Evolutionary conservation across 2,888 invertebrate species (phyloP).

Genomic region (Parnassius glacialis): DNA sequence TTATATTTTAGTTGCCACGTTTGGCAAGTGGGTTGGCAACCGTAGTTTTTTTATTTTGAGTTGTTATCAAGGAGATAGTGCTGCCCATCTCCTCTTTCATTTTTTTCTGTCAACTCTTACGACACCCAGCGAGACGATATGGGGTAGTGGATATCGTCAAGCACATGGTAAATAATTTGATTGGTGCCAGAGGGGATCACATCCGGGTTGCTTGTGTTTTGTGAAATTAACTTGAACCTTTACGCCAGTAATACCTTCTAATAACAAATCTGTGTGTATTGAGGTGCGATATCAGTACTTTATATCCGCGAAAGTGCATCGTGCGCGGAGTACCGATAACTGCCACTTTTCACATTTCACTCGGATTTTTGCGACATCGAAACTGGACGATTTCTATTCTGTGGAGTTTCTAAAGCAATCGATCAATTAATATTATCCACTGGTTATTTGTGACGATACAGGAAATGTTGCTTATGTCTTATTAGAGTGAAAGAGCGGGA

Average conservation of each 20-base stretch:
- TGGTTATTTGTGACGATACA: not conserved
- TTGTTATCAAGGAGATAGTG: too few species aligned
- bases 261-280: constrained; percentile 1
- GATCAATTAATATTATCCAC: constrained; percentile 11
- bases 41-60: too few species aligned
- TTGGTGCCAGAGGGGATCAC: too few species aligned
- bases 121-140: too few species aligned
- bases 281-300: constrained; percentile 24
- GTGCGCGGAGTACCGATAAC: constrained; percentile 38
- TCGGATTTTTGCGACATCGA: constrained; percentile 38
- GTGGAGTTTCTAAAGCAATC: constrained; percentile 17
- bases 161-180: too few species aligned
- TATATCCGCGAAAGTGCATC: constrained; percentile 40
- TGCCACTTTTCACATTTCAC: constrained; percentile 39
- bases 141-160: too few species aligned
- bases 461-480: not conserved
- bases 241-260: not conserved
- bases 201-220: too few species aligned
- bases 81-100: too few species aligned
- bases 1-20: too few species aligned
- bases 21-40: too few species aligned
- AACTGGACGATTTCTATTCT: constrained; percentile 32
- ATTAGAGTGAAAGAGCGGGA: not conserved
- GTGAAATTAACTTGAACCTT: too few species aligned
- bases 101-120: too few species aligned